Base-by-base conservation (phyloP, 2,113 vertebrate genomes). In the Lutjanus erythropterus region DNA sequence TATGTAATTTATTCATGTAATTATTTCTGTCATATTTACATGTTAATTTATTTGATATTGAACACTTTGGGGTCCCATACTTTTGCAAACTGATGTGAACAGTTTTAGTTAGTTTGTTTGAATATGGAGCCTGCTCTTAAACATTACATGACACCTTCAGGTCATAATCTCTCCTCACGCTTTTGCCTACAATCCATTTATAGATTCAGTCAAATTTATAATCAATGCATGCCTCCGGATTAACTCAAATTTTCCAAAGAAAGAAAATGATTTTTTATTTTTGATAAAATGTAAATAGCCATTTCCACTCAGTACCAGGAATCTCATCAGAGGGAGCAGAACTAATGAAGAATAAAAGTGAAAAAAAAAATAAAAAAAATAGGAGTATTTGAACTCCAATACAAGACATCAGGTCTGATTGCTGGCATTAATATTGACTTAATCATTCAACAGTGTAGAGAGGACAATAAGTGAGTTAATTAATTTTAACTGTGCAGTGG, bases 251-350 rank as follows among this genome's bases (percentile, higher is more conserved):
- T 70, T 66, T 79, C 71, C 74, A 69, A 80, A 78, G 53, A 75
- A 70, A 75, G 23, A 44, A 65, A 65, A 33, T 0, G 1, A 14
- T 79, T 71, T 69, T 82, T 75, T 65, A 65, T 52, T 68, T 82
- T 82, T 60, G 42, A 72, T 72, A 82, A 25, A 65, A 47, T 83
- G 56, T 76, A 73, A 70, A 71, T 61, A 78, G 2, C 5, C 47
- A 29, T 68, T 68, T 44, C 21, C 21, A 55, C 23, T 64, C 37
- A 49, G 9, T n/a, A 59, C 19, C 15, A 60, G 47, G 42, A 44
- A 53, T 21, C 31, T 65, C 33, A 76, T 33, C 42, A 58, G 55
- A 44, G 18, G 11, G 33, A 67, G 33, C 52, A 44, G 55, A 71
- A 29, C 49, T 16, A 71, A 78, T 47, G 27, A 67, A 59, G n/a